Conservation (phyloP, 2,797 vertebrate genomes). For the Takifugu ocellatus region DNA sequence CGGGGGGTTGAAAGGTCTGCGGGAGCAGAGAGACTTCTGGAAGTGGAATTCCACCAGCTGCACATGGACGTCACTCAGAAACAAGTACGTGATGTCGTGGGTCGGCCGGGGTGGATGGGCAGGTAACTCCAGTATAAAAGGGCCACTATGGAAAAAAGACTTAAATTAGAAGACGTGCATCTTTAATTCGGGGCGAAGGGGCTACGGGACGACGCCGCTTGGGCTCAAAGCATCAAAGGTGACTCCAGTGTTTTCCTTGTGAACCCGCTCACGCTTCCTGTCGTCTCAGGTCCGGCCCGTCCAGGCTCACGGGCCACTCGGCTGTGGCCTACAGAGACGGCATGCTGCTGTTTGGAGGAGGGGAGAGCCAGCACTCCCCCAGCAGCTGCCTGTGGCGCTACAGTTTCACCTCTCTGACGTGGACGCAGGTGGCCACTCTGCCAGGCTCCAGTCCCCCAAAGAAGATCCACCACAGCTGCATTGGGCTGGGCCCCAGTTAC, state of each 20-base stretch:
- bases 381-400: conserved; percentile 79
- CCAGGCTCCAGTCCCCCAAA: conserved; percentile 60
- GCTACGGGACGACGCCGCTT: too few relatives aligned
- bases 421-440: conserved; percentile 69
- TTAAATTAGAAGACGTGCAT: too few relatives aligned
- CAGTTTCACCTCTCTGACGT: conserved; percentile 70
- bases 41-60: conserved; percentile 75
- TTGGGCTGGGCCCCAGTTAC: conserved; percentile 76
- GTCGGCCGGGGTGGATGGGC: too few relatives aligned
- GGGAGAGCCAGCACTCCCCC: conserved; percentile 65
- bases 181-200: too few relatives aligned
- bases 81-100: conserved; percentile 67
- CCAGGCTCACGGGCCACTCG: conserved; percentile 81
- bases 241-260: too few relatives aligned
- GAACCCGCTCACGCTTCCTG: not conserved
- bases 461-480: conserved; percentile 80
- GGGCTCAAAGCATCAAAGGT: too few relatives aligned
- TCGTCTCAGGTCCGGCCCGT: conserved; percentile 78
- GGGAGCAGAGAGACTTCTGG: conserved; percentile 87
- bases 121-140: too few relatives aligned
- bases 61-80: conserved; percentile 78
- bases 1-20: conserved; percentile 80
- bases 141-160: not conserved
- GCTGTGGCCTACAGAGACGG: conserved; percentile 76
- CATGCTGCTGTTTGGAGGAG: conserved; percentile 85